Evolutionary conservation across 2,797 vertebrate species (phyloP).

Genomic region (Rhinoraja longicauda): DNA sequence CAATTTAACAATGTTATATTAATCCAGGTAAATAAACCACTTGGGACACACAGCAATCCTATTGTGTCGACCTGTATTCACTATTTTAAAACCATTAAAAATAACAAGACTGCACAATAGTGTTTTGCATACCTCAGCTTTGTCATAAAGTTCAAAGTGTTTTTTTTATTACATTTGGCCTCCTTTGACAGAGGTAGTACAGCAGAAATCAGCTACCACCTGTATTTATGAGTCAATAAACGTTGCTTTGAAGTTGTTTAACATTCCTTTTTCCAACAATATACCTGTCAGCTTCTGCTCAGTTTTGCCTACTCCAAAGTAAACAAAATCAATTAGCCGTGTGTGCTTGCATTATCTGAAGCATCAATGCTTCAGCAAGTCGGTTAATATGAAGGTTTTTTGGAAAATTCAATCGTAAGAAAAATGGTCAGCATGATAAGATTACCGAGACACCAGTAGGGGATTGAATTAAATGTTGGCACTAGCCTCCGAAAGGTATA

Average conservation of each 20-base stretch:
- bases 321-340: slow-evolving; percentile 30
- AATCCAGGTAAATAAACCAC: background rate
- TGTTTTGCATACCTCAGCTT: slow-evolving; percentile 33
- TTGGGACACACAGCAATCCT: background rate
- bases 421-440: slow-evolving; percentile 23
- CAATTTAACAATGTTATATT: background rate
- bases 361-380: background rate
- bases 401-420: background rate
- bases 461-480: background rate
- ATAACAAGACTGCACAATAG: background rate
- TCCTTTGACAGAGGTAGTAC: slow-evolving; percentile 24
- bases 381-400: slow-evolving; percentile 31
- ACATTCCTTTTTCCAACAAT: slow-evolving; percentile 32
- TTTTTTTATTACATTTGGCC: slow-evolving; percentile 35
- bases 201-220: slow-evolving; percentile 34
- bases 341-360: slow-evolving; percentile 30
- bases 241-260: slow-evolving; percentile 28
- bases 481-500: background rate
- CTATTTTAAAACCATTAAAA: slow-evolving; percentile 19
- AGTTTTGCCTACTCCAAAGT: slow-evolving; percentile 23
- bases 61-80: background rate
- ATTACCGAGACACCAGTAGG: background rate
- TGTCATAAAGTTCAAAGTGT: slow-evolving; percentile 38
- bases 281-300: slow-evolving; percentile 35
- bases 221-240: slow-evolving; percentile 38